These are phyloP conservation scores for Scatophagus argus DNA, from an alignment of 2,113 vertebrate genomes.

Conservation along the genomic window DNA sequence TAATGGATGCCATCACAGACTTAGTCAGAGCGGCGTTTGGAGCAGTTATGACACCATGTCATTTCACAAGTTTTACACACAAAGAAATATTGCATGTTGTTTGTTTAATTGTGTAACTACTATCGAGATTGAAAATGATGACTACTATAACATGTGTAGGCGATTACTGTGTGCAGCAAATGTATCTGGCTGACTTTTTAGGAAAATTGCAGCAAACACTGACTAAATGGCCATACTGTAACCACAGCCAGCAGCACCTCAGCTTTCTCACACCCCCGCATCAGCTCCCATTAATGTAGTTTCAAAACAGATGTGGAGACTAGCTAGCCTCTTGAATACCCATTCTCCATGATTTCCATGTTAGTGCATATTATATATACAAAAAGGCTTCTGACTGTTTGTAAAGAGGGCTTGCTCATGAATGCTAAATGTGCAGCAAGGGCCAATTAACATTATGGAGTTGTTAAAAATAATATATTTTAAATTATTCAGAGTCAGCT, in stretches of 20 bases:
- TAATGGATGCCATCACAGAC: slow-evolving; percentile 32
- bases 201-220: slow-evolving; percentile 45
- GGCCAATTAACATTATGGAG: slow-evolving; percentile 68
- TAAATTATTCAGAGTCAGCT: slow-evolving; percentile 71
- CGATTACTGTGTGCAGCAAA: slow-evolving; percentile 13
- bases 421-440: slow-evolving; percentile 58
- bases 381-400: slow-evolving; percentile 46
- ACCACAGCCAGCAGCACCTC: slow-evolving; percentile 51
- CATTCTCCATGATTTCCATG: slow-evolving; percentile 50
- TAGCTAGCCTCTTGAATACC: slow-evolving; percentile 50
- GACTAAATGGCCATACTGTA: slow-evolving; percentile 34
- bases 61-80: slow-evolving; percentile 16
- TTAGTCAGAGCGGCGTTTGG: slow-evolving; percentile 44
- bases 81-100: slow-evolving; percentile 11
- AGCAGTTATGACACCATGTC: slow-evolving; percentile 30
- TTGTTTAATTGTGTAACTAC: slow-evolving; percentile 21
- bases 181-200: slow-evolving; percentile 39
- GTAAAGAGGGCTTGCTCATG: slow-evolving; percentile 42
- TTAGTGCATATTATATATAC: slow-evolving; percentile 57
- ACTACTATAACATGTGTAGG: background rate
- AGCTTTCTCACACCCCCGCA: slow-evolving; percentile 48
- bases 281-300: slow-evolving; percentile 51
- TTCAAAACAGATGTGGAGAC: slow-evolving; percentile 42
- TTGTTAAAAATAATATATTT: slow-evolving; percentile 73
- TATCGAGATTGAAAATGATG: slow-evolving; percentile 23